Base-by-base conservation (phyloP, 2,797 vertebrate genomes). In the Champsocephalus esox region DNA sequence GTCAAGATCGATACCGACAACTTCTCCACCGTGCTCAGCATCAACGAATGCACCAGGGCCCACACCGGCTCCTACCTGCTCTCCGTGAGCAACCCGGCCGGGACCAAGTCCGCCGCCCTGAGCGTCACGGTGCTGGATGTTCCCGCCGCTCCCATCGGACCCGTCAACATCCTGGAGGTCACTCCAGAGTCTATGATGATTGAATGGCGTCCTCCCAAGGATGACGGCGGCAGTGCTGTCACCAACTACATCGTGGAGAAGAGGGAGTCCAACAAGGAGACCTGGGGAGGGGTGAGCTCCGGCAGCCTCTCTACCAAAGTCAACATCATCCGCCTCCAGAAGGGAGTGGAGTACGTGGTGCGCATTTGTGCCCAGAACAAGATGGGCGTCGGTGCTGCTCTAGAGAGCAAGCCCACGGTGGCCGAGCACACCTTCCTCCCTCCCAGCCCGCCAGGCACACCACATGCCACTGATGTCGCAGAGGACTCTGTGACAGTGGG, bases 121-220 rank as follows among this genome's bases (percentile, higher is more conserved):
- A 97, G 96, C 77, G 96, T 99, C 75, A 98, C 96, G 3, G 98
- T 99, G 58, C 93, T 99, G 84, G 98, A 99, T 89, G 98, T 99
- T 64, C 98, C 98, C 16, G 97, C 97, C 12, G 97, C 98, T 73
- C 98, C 98, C 74, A 97, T 98, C 75, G 98, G 98, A 75, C 98
- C 98, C 17, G 95, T 96, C 84, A 96, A 98, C 89, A 96, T 99
- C 83, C 93, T 98, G 82, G 98, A 99, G 88, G 94, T 99, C 68
- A 96, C 96, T 61, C 97, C 98, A 74, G 98, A 99, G 85, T 89
- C 96, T 64, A 99, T 99, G 98, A 93, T 94, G 73, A 99, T 99
- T 89, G 96, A 98, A 50, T 99, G 98, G 98, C 97, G 96, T n/a
- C 96, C 97, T 83, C 98, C 98, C n/a, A 99, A 97, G 88, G 98